Base-by-base conservation (phyloP, 2,888 invertebrate genomes). In the Tinea pellionella region DNA sequence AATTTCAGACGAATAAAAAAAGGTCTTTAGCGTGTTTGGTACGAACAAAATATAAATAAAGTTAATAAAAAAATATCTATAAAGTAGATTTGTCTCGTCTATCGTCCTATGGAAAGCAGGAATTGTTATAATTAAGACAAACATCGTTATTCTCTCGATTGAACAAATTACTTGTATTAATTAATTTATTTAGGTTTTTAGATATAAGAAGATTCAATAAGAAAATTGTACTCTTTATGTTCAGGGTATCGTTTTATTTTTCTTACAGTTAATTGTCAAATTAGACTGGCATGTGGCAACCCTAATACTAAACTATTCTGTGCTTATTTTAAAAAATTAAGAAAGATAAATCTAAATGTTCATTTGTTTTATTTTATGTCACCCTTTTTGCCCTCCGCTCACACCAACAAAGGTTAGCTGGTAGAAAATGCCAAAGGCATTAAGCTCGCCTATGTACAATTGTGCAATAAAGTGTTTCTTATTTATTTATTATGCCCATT, bases 291-390 rank as follows among this genome's bases (percentile, higher is more conserved):
- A n/a, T n/a, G n/a, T n/a, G n/a, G n/a, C 73, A 76, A 77, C 73
- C 76, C 78, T 80, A 74, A 75, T 79, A 83, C 75, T 85, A 82
- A 86, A 85, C 80, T 86, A 84, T 80, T 86, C 82, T 87, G 84
- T 87, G 86, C 86, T 87, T 86, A 85, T 81, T 75, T 82, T 80
- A 47, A 47, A 81, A 83, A 86, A 86, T 85, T 85, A 87, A 86
- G 77, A 81, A 75, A 77, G 75, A 83, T 81, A 82, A 85, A 84
- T 80, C 82, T 8, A 47, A 47, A 83, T 81, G 80, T 66, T 70
- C 77, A 60, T 32, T 62, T 62, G 56, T 65, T 65, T 69, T 69
- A 15, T 64, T 63, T 69, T 68, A 61, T 63, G 37, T n/a, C 19
- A 24, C 16, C n/a, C 19, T 30, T 32, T 11, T 24, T 24, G n/a